These are phyloP conservation scores for Cichlasoma orientale DNA, from an alignment of 2,797 vertebrate genomes.

Conservation along the genomic window DNA sequence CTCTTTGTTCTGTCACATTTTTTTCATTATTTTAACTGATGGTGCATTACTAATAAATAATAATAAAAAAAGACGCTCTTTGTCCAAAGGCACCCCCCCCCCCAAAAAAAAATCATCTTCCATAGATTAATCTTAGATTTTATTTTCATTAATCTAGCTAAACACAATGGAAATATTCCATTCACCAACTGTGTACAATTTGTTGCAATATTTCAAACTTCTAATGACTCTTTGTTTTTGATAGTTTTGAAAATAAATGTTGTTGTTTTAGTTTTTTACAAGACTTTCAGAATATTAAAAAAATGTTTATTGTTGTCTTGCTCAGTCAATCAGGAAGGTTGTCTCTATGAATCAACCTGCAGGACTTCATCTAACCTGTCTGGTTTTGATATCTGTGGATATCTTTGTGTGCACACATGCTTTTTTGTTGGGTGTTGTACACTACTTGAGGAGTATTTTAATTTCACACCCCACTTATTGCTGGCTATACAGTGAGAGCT, in stretches of 20 bases:
- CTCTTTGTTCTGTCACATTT: neutral
- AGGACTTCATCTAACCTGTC: constrained; percentile 16
- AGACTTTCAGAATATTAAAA: neutral
- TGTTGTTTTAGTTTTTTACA: neutral
- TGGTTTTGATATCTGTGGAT: constrained; percentile 35
- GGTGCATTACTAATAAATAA: neutral
- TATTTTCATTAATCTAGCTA: neutral
- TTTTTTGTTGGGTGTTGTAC: constrained; percentile 60
- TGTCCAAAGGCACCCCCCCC: neutral
- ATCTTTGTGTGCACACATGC: constrained; percentile 47
- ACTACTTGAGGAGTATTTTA: constrained; percentile 53
- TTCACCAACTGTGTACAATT: neutral
- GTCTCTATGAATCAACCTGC: neutral
- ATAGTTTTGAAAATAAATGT: neutral
- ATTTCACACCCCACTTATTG: constrained; percentile 53
- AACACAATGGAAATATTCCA: neutral
- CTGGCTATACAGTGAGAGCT: constrained; percentile 43
- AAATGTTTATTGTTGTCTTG: neutral
- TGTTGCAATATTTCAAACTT: neutral
- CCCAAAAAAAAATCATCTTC: neutral
- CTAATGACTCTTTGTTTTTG: neutral
- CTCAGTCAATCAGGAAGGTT: neutral
- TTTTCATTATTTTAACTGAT: neutral
- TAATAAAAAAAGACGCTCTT: neutral
- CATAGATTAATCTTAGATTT: neutral